Percentiles rank a stretch among this genome's conserved stretches.
Evolutionary conservation across 2,113 vertebrate species (phyloP).

Genomic region (Xerus inauris): DNA sequence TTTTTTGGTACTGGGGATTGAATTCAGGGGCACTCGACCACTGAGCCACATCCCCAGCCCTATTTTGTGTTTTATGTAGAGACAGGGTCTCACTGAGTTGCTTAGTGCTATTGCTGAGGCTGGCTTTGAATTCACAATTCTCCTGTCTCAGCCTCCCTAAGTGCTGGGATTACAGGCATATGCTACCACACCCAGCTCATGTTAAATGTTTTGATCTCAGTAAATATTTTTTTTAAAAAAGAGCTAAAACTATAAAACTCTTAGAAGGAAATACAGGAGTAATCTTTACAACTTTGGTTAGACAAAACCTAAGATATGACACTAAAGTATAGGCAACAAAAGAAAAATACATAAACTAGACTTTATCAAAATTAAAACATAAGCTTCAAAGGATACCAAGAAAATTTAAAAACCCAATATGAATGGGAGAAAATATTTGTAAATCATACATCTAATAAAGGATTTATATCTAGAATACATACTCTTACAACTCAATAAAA

Average conservation of each 20-base stretch:
- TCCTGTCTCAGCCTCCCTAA: too few relatives aligned
- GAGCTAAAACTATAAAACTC: background rate
- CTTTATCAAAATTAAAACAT: slow-evolving; percentile 3
- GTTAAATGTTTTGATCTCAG: too few relatives aligned
- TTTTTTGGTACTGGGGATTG: too few relatives aligned
- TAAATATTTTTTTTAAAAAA: too few relatives aligned
- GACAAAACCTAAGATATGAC: background rate
- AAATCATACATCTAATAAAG: background rate
- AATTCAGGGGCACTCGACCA: too few relatives aligned
- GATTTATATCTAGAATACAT: background rate
- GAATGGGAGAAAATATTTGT: background rate
- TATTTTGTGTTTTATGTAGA: too few relatives aligned
- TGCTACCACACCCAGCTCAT: too few relatives aligned
- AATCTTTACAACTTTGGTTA: background rate
- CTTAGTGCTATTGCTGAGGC: too few relatives aligned
- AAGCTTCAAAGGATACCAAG: slow-evolving; percentile 23
- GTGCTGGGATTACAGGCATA: too few relatives aligned
- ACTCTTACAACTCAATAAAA: background rate
- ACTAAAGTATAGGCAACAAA: background rate
- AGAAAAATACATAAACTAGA: background rate
- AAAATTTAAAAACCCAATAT: background rate
- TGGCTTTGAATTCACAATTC: too few relatives aligned
- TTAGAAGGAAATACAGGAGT: background rate
- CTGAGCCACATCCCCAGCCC: too few relatives aligned
- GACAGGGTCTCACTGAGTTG: too few relatives aligned